phyloP scores from a whole-genome alignment of 1,140 invertebrate species.

The Drosophila paulistorum region DNA sequence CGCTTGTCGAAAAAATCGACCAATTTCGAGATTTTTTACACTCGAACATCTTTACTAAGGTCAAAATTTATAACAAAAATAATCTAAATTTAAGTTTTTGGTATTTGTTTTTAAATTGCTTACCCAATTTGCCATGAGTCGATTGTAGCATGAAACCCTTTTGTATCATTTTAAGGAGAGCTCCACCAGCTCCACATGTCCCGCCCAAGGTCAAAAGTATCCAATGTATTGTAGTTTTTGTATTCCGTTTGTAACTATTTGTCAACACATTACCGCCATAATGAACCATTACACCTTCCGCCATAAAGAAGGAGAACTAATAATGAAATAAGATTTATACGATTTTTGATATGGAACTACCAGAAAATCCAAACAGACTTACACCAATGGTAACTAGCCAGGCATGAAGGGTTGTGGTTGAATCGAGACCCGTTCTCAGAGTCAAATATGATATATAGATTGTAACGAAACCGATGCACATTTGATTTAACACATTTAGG shows the following conservation, averaged over 20 bases:
- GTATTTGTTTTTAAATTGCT: slow-evolving; percentile 25
- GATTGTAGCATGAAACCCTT: slow-evolving; percentile 58
- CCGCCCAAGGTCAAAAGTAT: slow-evolving; percentile 70
- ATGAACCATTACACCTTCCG: slow-evolving; percentile 77
- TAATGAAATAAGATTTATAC: not conserved
- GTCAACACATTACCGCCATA: slow-evolving; percentile 73
- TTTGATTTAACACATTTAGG: slow-evolving; percentile 75
- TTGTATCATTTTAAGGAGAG: slow-evolving; percentile 70
- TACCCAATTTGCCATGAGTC: slow-evolving; percentile 72
- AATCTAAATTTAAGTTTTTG: too few relatives aligned
- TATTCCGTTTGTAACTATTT: slow-evolving; percentile 58
- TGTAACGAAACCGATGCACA: slow-evolving; percentile 77
- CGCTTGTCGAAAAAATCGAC: too few relatives aligned
- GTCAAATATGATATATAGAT: slow-evolving; percentile 78
- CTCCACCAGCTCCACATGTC: slow-evolving; percentile 65
- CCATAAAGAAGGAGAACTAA: slow-evolving; percentile 79
- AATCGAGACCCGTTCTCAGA: slow-evolving; percentile 51
- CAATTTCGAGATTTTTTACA: too few relatives aligned
- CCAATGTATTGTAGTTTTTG: slow-evolving; percentile 80
- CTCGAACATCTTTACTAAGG: too few relatives aligned
- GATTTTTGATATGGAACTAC: too few relatives aligned
- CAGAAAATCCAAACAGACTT: slow-evolving; percentile 28
- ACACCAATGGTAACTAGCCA: slow-evolving; percentile 80
- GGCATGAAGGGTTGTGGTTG: slow-evolving; percentile 60
- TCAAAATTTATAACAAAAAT: too few relatives aligned